Conservation (phyloP, 2,113 vertebrate species). For the Anguilla japonica region DNA sequence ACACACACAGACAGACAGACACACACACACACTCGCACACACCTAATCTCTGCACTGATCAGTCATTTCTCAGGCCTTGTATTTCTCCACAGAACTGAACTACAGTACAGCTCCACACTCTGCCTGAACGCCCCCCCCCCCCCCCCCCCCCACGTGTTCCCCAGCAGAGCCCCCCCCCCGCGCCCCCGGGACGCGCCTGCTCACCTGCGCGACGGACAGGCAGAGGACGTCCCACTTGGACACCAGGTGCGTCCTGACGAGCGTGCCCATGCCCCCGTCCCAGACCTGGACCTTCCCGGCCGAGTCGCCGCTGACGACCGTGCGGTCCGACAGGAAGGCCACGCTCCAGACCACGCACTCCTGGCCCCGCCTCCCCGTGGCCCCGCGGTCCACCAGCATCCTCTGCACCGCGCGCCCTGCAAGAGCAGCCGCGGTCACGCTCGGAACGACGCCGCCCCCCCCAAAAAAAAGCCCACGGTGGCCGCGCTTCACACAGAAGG, state of each 20-base stretch:
- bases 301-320: conserved; percentile 83
- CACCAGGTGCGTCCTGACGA: conserved; percentile 75
- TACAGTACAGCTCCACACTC: too few relatives aligned
- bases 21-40: too few relatives aligned
- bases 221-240: conserved; percentile 78
- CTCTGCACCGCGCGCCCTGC: conserved; percentile 75
- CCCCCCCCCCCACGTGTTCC: too few relatives aligned
- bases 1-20: too few relatives aligned
- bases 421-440: background rate
- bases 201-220: conserved; percentile 77
- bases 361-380: conserved; percentile 46
- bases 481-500: too few relatives aligned
- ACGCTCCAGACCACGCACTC: conserved; percentile 87
- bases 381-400: conserved; percentile 77
- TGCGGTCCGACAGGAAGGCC: conserved; percentile 77
- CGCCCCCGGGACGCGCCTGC: conserved; percentile 1
- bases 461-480: too few relatives aligned
- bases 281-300: conserved; percentile 90
- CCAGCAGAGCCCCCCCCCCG: too few relatives aligned
- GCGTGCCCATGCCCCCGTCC: conserved; percentile 80
- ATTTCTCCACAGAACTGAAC: too few relatives aligned
- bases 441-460: background rate
- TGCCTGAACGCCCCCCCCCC: too few relatives aligned
- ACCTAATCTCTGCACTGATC: too few relatives aligned
- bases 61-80: too few relatives aligned